A percentile compares a stretch with the other conserved stretches of the same genome.
These are phyloP conservation scores for Falco peregrinus DNA, from an alignment of 2,797 vertebrate genomes.

Conservation along the genomic window DNA sequence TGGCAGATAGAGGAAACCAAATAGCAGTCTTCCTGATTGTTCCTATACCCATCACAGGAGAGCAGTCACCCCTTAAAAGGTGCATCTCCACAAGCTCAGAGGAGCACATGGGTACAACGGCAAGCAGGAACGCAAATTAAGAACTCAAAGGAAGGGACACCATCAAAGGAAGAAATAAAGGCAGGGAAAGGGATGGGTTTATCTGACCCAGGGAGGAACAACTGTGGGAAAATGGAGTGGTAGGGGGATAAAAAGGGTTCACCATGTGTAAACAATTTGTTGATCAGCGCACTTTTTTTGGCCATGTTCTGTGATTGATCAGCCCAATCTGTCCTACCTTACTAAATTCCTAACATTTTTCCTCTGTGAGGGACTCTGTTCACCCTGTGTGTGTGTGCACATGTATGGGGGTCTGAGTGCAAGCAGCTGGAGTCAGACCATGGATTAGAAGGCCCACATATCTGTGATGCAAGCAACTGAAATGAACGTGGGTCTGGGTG, in stretches of 20 bases:
- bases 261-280: neutral
- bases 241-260: neutral
- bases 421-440: neutral
- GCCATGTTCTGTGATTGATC: neutral
- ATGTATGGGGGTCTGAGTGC: neutral
- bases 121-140: neutral
- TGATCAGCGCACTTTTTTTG: neutral
- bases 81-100: neutral
- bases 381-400: neutral
- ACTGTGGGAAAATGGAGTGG: neutral
- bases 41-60: neutral
- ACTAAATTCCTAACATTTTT: neutral
- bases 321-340: neutral
- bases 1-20: neutral
- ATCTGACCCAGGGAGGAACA: neutral
- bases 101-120: neutral
- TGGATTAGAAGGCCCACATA: rapidly evolving
- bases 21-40: neutral
- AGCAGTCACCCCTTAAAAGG: neutral
- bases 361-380: neutral
- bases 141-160: neutral
- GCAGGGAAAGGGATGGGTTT: neutral
- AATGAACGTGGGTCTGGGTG: neutral
- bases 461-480: neutral
- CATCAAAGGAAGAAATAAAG: neutral